A percentile compares a stretch with the other conserved stretches of the same genome.
Conservation (phyloP, 2,888 invertebrate species). For the Oligia fasciuncula region DNA sequence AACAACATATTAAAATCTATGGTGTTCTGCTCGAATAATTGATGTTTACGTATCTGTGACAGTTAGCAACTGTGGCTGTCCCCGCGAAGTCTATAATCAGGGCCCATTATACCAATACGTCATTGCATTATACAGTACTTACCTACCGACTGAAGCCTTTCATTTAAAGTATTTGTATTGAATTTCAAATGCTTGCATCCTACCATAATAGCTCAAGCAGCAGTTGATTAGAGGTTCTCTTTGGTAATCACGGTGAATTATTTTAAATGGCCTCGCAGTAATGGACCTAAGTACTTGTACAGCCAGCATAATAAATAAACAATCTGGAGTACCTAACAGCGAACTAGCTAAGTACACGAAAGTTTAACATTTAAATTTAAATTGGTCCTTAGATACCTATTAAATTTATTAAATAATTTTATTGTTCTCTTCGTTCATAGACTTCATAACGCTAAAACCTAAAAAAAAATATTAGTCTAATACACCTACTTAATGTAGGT, state of each 20-base stretch:
- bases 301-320: neutral
- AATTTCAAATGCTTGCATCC: slow-evolving; percentile 32
- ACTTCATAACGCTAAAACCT: too few relatives aligned
- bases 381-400: too few relatives aligned
- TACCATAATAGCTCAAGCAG: slow-evolving; percentile 19
- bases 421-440: too few relatives aligned
- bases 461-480: too few relatives aligned
- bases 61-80: slow-evolving; percentile 30
- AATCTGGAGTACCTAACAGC: neutral
- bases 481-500: too few relatives aligned
- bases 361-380: too few relatives aligned
- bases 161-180: slow-evolving; percentile 25
- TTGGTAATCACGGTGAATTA: slow-evolving; percentile 28
- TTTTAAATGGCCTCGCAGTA: neutral
- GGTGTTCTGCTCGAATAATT: neutral
- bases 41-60: neutral
- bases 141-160: neutral
- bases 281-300: neutral
- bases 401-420: too few relatives aligned
- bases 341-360: too few relatives aligned
- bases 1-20: neutral
- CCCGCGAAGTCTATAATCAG: slow-evolving; percentile 43
- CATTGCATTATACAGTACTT: neutral
- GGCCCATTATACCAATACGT: slow-evolving; percentile 10
- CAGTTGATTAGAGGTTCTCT: slow-evolving; percentile 24